phyloP scores from a whole-genome alignment of 2,888 invertebrate species.

The Drosophila picticornis region DNA sequence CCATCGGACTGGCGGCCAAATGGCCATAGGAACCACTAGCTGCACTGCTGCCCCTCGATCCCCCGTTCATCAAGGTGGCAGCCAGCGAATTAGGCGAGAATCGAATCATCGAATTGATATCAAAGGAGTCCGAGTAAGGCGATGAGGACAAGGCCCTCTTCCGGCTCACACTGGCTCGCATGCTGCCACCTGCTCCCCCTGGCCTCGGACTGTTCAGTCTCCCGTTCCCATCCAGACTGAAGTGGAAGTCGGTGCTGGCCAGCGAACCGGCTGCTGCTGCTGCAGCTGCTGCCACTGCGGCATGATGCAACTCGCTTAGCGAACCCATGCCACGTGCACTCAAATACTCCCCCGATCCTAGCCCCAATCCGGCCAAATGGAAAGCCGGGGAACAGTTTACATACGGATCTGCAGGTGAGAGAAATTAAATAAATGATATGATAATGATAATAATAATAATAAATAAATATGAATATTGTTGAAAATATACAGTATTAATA shows the following conservation, averaged over 20 bases:
- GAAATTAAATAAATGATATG: background rate
- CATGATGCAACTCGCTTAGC: constrained; percentile 87
- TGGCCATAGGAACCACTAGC: constrained; percentile 98
- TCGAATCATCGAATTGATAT: constrained; percentile 97
- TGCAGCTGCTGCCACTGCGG: constrained; percentile 82
- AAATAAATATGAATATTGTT: background rate
- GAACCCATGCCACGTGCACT: constrained; percentile 86
- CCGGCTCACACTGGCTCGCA: constrained; percentile 89
- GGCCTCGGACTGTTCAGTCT: constrained; percentile 90
- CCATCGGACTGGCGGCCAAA: constrained; percentile 95
- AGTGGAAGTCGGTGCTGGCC: constrained; percentile 95
- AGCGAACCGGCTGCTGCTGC: constrained; percentile 87
- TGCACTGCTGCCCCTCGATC: constrained; percentile 91
- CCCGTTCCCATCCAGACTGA: constrained; percentile 92
- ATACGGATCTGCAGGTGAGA: constrained; percentile 72
- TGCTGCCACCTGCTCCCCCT: constrained; percentile 84
- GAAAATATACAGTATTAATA: background rate
- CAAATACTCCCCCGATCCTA: constrained; percentile 88
- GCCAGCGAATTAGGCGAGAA: constrained; percentile 96
- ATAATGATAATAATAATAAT: too few species aligned
- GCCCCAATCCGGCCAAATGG: constrained; percentile 86
- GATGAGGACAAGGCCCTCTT: constrained; percentile 98
- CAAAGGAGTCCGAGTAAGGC: constrained; percentile 97
- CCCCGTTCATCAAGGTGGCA: constrained; percentile 91
- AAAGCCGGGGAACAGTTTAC: constrained; percentile 78